phyloP scores from a whole-genome alignment of 92 coral and sea anemone species.

The Pocillopora meandrina region DNA sequence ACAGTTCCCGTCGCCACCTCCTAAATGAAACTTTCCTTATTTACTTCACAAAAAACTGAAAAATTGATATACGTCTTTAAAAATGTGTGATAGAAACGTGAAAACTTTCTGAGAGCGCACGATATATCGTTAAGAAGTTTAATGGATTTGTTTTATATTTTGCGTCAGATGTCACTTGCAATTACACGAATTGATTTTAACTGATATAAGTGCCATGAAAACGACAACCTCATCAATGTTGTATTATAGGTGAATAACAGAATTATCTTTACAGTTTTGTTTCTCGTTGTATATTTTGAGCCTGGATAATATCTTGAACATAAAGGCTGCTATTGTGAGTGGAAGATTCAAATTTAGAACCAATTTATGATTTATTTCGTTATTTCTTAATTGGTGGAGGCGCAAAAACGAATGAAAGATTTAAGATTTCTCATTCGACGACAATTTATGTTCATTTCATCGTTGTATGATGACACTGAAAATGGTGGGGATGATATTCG shows the following conservation, averaged over 20 bases:
- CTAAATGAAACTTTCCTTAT: not conserved
- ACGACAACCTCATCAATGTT: not conserved
- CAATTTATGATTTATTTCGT: not conserved
- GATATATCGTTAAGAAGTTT: not conserved
- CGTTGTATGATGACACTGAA: too few relatives aligned
- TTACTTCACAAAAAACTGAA: not conserved
- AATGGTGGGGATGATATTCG: too few relatives aligned
- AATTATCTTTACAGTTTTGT: not conserved
- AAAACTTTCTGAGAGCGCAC: not conserved
- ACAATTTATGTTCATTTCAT: too few relatives aligned
- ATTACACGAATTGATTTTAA: slow-evolving; percentile 9
- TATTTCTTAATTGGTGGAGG: not conserved
- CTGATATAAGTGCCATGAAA: not conserved
- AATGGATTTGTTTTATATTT: not conserved
- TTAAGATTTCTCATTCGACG: not conserved
- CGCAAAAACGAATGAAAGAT: slow-evolving; percentile 1
- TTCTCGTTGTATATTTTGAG: not conserved
- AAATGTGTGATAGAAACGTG: not conserved
- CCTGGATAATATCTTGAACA: not conserved
- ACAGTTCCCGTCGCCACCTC: not conserved
- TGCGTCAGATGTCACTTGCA: not conserved
- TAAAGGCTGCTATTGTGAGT: not conserved
- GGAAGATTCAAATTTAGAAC: not conserved
- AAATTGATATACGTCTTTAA: not conserved
- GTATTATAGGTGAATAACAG: not conserved